Evolutionary conservation across 2,888 invertebrate genomes (phyloP).

Genomic region (Leptopilina drosophilae): DNA sequence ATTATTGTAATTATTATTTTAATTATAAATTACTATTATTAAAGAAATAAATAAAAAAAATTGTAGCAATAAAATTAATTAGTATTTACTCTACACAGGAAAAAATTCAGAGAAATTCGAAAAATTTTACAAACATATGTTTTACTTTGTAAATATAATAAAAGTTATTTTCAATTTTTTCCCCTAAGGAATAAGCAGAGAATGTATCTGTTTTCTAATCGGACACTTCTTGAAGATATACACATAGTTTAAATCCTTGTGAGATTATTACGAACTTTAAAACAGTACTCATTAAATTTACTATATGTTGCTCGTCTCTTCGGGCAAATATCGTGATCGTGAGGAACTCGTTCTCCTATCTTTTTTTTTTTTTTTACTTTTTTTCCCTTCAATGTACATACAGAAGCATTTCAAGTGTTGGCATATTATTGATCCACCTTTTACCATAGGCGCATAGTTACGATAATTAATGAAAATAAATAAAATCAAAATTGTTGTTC

Average conservation of each 20-base stretch:
- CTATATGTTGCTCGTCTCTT: not conserved
- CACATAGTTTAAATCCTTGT: not conserved
- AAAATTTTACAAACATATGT: no score
- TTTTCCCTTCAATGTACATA: not conserved
- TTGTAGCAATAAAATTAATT: no score
- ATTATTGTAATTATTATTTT: no score
- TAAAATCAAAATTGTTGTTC: no score
- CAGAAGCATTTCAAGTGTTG: conserved; percentile 26
- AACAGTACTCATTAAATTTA: conserved; percentile 1
- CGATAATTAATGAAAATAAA: not conserved
- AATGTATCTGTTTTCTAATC: not conserved
- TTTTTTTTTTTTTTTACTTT: not conserved
- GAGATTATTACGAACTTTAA: conserved; percentile 2
- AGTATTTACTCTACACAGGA: no score
- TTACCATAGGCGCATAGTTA: not conserved
- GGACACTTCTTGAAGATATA: not conserved
- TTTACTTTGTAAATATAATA: no score
- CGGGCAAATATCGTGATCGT: conserved; percentile 14
- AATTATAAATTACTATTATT: no score
- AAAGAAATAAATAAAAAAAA: no score
- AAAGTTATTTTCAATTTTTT: no score
- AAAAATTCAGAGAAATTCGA: no score
- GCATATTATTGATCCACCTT: not conserved
- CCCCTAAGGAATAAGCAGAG: no score
- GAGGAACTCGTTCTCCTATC: conserved; percentile 8